These are phyloP conservation scores for Alosa alosa DNA, from an alignment of 2,113 vertebrate species.

Conservation along the genomic window DNA sequence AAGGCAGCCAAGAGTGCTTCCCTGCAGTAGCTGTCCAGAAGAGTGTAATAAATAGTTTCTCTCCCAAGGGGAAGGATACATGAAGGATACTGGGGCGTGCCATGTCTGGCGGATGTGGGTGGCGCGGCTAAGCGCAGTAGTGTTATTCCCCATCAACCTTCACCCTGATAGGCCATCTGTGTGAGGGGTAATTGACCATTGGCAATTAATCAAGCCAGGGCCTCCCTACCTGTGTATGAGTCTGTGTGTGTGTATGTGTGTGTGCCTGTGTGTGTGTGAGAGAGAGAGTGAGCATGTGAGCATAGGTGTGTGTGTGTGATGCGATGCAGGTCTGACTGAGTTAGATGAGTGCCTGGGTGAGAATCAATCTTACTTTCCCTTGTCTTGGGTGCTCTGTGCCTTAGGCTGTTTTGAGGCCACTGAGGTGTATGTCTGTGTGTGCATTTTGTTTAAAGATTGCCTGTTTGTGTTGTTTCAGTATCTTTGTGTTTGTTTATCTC, in stretches of 20 bases:
- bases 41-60: conserved; percentile 56
- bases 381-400: conserved; percentile 35
- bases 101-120: conserved; percentile 58
- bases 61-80: conserved; percentile 53
- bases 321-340: conserved; percentile 41
- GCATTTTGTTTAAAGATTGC: conserved; percentile 20
- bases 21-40: not conserved
- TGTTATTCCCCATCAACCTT: conserved; percentile 68
- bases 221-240: conserved; percentile 22
- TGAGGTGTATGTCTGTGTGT: conserved; percentile 28
- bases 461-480: conserved; percentile 31
- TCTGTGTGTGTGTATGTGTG: conserved; percentile 28
- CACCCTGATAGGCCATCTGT: conserved; percentile 67
- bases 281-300: too few species aligned
- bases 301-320: not conserved
- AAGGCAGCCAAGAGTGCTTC: not conserved
- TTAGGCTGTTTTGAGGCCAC: conserved; percentile 23
- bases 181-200: conserved; percentile 64
- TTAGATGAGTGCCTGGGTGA: conserved; percentile 18
- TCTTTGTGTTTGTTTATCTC: too few species aligned
- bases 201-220: conserved; percentile 62
- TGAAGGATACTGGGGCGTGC: conserved; percentile 61
- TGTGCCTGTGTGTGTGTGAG: too few species aligned
- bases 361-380: conserved; percentile 44
- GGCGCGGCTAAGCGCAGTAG: conserved; percentile 55